These are phyloP conservation scores for Indri indri DNA, from an alignment of 2,113 vertebrate species.

Conservation along the genomic window DNA sequence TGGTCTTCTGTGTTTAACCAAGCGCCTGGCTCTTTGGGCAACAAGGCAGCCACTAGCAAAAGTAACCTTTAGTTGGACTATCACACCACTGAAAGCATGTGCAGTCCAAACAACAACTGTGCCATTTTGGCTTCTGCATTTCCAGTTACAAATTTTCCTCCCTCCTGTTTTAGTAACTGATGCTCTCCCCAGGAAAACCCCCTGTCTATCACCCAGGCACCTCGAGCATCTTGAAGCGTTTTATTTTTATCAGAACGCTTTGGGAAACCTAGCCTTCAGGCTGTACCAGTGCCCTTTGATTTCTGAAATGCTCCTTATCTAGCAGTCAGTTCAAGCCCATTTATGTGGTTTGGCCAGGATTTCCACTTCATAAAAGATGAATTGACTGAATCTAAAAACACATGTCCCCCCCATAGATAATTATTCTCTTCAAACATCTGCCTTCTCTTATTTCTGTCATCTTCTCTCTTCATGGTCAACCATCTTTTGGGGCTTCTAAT, in stretches of 20 bases:
- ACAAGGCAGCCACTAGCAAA: accelerated
- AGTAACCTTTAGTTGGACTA: background rate
- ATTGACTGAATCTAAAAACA: conserved; percentile 41
- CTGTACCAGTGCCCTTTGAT: background rate
- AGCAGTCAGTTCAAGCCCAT: background rate
- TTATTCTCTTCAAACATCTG: conserved; percentile 31
- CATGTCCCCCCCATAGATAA: conserved; percentile 41
- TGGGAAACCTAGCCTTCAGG: background rate
- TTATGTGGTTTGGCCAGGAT: conserved; percentile 61
- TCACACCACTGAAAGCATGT: background rate
- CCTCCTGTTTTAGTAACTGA: background rate
- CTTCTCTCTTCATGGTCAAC: background rate
- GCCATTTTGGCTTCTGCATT: background rate
- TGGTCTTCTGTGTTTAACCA: background rate
- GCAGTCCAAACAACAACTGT: background rate
- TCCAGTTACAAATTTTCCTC: conserved; percentile 22
- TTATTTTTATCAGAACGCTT: background rate
- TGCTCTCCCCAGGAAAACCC: background rate
- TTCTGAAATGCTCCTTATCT: conserved; percentile 46
- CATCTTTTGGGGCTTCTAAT: background rate
- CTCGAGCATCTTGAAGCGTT: conserved; percentile 52
- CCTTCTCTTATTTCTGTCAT: background rate
- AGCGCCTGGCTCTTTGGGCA: background rate
- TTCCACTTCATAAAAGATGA: conserved; percentile 39
- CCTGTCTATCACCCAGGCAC: background rate